Conservation (phyloP, 2,888 invertebrate genomes). For the Cristatella mucedo region DNA sequence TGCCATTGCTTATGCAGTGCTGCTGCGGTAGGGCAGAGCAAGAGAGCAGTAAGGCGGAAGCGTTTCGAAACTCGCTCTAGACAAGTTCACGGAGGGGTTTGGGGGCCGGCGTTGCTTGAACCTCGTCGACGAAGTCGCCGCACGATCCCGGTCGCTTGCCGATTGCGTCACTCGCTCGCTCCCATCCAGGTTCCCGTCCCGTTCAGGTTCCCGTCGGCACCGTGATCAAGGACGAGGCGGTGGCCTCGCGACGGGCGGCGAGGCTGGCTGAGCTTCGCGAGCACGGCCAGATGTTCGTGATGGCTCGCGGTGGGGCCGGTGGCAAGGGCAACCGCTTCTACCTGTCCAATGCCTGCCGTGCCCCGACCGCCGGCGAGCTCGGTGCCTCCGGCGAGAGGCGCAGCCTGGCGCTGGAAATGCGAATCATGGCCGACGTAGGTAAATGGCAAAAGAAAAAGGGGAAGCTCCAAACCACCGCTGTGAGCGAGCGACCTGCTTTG, state of each 20-base stretch:
- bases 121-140: too few species aligned
- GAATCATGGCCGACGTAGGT: slow-evolving; percentile 84
- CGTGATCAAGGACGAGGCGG: slow-evolving; percentile 44
- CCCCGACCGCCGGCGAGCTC: slow-evolving; percentile 67
- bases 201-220: slow-evolving; percentile 64
- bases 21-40: too few species aligned
- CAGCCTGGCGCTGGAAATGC: slow-evolving; percentile 53
- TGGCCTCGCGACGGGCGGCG: slow-evolving; percentile 35
- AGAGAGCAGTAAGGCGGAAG: too few species aligned
- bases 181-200: too few species aligned
- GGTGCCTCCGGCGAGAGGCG: slow-evolving; percentile 66
- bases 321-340: slow-evolving; percentile 90
- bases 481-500: too few species aligned
- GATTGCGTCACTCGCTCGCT: too few species aligned
- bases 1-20: too few species aligned
- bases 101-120: too few species aligned
- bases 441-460: too few species aligned
- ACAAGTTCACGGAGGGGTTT: neutral
- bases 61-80: too few species aligned
- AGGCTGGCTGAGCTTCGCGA: slow-evolving; percentile 50
- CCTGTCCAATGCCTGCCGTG: slow-evolving; percentile 55
- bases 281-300: slow-evolving; percentile 65
- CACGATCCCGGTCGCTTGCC: too few species aligned
- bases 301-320: slow-evolving; percentile 83
- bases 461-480: too few species aligned